These are phyloP conservation scores for Macrostomum cliftonense DNA, from an alignment of 2,888 invertebrate species.

Conservation along the genomic window DNA sequence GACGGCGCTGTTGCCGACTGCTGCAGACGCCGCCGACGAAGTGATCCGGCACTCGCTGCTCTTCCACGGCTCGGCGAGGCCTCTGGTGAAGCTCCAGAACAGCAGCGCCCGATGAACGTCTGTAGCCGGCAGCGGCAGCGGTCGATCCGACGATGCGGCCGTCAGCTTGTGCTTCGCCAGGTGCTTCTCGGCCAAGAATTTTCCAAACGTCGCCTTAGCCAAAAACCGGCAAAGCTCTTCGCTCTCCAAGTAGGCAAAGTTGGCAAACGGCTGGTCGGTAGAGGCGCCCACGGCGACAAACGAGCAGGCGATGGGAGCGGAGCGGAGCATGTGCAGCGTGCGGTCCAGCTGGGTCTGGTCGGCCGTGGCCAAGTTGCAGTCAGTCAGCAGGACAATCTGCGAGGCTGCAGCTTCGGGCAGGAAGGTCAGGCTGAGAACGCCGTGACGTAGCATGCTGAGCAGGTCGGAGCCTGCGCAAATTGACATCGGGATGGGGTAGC, in stretches of 20 bases:
- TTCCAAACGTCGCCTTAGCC: constrained; percentile 54
- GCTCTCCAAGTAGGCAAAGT: constrained; percentile 52
- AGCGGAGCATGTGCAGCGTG: constrained; percentile 52
- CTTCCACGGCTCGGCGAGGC: not conserved
- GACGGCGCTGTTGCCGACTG: no score
- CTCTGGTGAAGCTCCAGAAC: no score
- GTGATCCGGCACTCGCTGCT: not conserved
- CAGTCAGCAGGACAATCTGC: constrained; percentile 50
- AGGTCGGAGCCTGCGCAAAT: constrained; percentile 55
- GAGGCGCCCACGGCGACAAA: constrained; percentile 51
- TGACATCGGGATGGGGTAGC: no score
- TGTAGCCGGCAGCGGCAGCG: no score
- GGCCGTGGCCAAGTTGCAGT: constrained; percentile 52
- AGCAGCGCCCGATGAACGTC: not conserved
- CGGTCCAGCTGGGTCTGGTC: constrained; percentile 55
- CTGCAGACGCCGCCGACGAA: not conserved
- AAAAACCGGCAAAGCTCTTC: constrained; percentile 56
- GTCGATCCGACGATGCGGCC: not conserved
- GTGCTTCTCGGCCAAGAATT: constrained; percentile 46
- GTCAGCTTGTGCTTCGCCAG: not conserved
- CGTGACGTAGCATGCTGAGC: constrained; percentile 56
- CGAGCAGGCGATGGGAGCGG: constrained; percentile 53
- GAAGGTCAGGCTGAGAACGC: constrained; percentile 48
- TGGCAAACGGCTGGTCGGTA: constrained; percentile 45
- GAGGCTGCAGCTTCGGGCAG: not conserved